phyloP scores from a whole-genome alignment of 2,888 invertebrate species.

The Morpho deidamia region DNA sequence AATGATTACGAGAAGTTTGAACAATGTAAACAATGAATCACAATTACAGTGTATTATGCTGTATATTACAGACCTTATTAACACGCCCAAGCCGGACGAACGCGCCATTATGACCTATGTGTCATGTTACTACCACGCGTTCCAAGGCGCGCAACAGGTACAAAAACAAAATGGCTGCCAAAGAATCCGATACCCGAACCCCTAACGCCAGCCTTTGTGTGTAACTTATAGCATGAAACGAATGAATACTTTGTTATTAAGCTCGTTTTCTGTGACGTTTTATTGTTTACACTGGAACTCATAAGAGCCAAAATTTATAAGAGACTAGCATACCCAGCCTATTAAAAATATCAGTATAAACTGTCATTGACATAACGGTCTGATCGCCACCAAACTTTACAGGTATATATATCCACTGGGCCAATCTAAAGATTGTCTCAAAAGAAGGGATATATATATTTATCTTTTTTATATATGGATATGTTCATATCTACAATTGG shows the following conservation, averaged over 20 bases:
- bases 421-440: too few relatives aligned
- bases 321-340: too few relatives aligned
- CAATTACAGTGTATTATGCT: constrained; percentile 24
- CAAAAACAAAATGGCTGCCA: constrained; percentile 55
- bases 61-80: constrained; percentile 95
- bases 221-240: constrained; percentile 70
- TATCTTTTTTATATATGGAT: too few relatives aligned
- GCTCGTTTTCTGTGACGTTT: constrained; percentile 24
- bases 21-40: constrained; percentile 17
- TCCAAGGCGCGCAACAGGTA: constrained; percentile 99
- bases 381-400: too few relatives aligned
- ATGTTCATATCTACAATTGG: too few relatives aligned
- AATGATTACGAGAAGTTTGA: not conserved
- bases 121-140: constrained; percentile 99
- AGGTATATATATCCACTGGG: too few relatives aligned
- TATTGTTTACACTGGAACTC: constrained; percentile 36
- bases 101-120: constrained; percentile 99
- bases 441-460: too few relatives aligned
- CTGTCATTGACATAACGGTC: too few relatives aligned
- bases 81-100: constrained; percentile 99
- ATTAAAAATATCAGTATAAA: too few relatives aligned
- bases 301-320: constrained; percentile 9
- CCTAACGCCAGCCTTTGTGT: constrained; percentile 71
- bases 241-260: constrained; percentile 29
- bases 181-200: constrained; percentile 47